Evolutionary conservation across 2,113 vertebrate genomes (phyloP), one percentile per base, ranked within the genome.

Genomic region (Erythrocercus mccallii): DNA sequence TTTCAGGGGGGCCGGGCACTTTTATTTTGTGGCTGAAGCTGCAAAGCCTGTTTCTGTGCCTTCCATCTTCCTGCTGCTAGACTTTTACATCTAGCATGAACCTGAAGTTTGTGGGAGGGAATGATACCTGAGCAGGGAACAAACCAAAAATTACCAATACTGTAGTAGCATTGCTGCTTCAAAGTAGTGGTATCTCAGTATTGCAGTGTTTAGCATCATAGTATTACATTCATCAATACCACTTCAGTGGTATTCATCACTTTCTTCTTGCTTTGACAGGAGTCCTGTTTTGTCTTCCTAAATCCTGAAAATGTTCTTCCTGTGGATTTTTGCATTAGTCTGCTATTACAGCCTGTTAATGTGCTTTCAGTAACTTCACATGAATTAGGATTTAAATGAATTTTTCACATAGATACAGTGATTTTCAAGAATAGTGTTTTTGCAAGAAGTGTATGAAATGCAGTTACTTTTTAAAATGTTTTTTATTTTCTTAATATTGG

Each of bases 71-170:
- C 24, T 65, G 15, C 10, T 45, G 11, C 45, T 47, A 23, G 48
- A 37, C 20, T 82, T 35, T 2, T 9, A 10, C 12, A 40, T 73
- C 3, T 27, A 33, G 21, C 5, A 10, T 0, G 0, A 48, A 35
- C 2, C 0, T 38, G 6, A 38, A 56, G 9, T 77, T 82, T 61
- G 11, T 69, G 48, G 24, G 38, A 66, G 27, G 19, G 27, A 10
- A 6, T 48, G 13, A 5, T 51, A 58, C 35, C 38, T 66, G 31
- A 86, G 16, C 45, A 81, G 81, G 62, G 42, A 61, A 30, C 22
- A 65, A 60, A 72, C 60, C 6, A 72, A 58, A 6, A 57, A 31
- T 11, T 66, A 15, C 33, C 4, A 15, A 6, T 71, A 11, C 5
- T 58, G 11, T 62, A 31, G 42, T 50, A 45, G 15, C 15, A 8